phyloP scores from a whole-genome alignment of 2,888 invertebrate species.

The Tuberolachnus salignus region DNA sequence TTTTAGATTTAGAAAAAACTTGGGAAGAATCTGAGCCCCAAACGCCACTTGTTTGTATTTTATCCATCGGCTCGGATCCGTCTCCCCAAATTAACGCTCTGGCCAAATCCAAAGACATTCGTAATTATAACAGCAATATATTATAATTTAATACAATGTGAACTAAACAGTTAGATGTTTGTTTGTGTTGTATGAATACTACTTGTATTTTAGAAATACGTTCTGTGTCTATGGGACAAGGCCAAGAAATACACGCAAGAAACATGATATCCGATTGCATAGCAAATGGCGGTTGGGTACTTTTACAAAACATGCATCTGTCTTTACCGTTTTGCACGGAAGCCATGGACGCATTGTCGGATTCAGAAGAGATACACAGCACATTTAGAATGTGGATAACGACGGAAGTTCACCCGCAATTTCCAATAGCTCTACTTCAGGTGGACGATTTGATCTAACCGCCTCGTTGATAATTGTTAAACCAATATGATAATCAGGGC shows the following conservation, averaged over 20 bases:
- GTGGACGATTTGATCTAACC: slow-evolving; percentile 60
- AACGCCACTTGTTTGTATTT: slow-evolving; percentile 87
- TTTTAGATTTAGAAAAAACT: slow-evolving; percentile 87
- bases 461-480: too few species aligned
- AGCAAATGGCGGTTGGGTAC: slow-evolving; percentile 84
- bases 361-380: slow-evolving; percentile 81
- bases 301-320: slow-evolving; percentile 95
- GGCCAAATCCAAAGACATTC: slow-evolving; percentile 83
- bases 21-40: slow-evolving; percentile 88
- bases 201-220: slow-evolving; percentile 69
- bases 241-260: slow-evolving; percentile 87
- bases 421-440: slow-evolving; percentile 81
- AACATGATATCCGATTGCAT: slow-evolving; percentile 78
- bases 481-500: too few species aligned
- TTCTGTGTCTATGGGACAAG: slow-evolving; percentile 97
- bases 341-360: slow-evolving; percentile 85
- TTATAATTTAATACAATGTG: not conserved
- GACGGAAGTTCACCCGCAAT: slow-evolving; percentile 90
- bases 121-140: slow-evolving; percentile 66
- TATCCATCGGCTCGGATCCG: slow-evolving; percentile 95
- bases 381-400: slow-evolving; percentile 92
- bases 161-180: not conserved
- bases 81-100: slow-evolving; percentile 88
- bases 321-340: slow-evolving; percentile 93
- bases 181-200: not conserved